Conservation (phyloP, 2,888 invertebrate species). For the Caenorhabditis sp. region DNA sequence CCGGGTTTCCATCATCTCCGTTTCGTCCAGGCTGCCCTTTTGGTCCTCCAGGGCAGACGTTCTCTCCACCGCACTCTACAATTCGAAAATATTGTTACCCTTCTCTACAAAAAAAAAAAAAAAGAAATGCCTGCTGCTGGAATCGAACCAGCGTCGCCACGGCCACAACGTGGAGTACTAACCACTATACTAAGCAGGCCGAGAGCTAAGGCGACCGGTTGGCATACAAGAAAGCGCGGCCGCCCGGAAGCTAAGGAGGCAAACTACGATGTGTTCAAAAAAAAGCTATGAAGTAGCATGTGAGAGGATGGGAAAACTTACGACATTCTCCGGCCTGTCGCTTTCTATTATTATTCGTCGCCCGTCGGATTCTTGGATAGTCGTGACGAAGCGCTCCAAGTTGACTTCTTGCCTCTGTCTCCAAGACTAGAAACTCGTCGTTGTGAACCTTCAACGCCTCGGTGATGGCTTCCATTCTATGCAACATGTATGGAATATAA, state of each 20-base stretch:
- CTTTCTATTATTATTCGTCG: slow-evolving; percentile 43
- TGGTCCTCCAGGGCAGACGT: slow-evolving; percentile 64
- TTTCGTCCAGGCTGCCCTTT: slow-evolving; percentile 63
- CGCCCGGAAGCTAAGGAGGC: not conserved
- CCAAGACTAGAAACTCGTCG: slow-evolving; percentile 67
- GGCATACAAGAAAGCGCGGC: not conserved
- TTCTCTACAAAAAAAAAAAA: not conserved
- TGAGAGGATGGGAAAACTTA: slow-evolving; percentile 30
- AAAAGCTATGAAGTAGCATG: not conserved
- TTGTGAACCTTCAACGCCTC: slow-evolving; percentile 64
- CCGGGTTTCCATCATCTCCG: slow-evolving; percentile 63
- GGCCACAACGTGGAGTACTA: slow-evolving; percentile 82
- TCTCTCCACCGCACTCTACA: slow-evolving; percentile 62
- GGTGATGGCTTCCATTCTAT: slow-evolving; percentile 59
- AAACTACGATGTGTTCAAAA: not conserved
- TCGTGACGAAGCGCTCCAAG: slow-evolving; percentile 43
- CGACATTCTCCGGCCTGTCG: slow-evolving; percentile 63
- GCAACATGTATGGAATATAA: slow-evolving; percentile 63
- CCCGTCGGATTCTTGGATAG: slow-evolving; percentile 49
- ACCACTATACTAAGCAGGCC: slow-evolving; percentile 79
- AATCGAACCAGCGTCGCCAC: slow-evolving; percentile 81
- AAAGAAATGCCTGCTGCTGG: slow-evolving; percentile 69
- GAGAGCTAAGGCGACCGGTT: slow-evolving; percentile 17
- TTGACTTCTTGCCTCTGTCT: slow-evolving; percentile 57
- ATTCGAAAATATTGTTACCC: too few species aligned